A percentile compares a stretch with the other conserved stretches of the same genome.
phyloP scores from a whole-genome alignment of 2,113 vertebrate species.

The Seriola quinqueradiata region DNA sequence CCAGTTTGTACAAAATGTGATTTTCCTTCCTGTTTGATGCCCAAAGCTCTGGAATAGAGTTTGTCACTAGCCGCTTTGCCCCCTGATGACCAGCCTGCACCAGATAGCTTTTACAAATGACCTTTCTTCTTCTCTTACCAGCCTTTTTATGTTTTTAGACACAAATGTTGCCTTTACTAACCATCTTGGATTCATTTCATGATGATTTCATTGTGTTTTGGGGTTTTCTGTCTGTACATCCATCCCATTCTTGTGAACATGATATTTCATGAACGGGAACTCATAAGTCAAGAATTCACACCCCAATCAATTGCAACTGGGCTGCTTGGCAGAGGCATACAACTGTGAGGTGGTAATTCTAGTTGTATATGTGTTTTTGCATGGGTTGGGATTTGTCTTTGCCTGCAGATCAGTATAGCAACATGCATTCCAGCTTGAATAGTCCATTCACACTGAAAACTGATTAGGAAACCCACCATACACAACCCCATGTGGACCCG shows the following conservation, averaged over 20 bases:
- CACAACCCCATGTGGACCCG: background rate
- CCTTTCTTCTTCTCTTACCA: background rate
- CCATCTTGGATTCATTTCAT: background rate
- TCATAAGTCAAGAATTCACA: no score
- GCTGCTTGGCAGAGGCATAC: no score
- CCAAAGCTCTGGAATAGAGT: background rate
- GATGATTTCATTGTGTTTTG: no score
- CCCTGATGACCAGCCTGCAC: background rate
- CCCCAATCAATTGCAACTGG: no score
- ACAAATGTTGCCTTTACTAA: slow-evolving; percentile 18
- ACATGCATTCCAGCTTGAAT: background rate
- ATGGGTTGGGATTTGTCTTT: background rate
- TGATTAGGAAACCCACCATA: background rate
- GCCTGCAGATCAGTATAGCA: background rate
- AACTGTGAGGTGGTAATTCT: no score
- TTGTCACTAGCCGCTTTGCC: background rate
- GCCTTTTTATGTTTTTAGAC: background rate
- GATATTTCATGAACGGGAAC: no score
- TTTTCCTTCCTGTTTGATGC: background rate
- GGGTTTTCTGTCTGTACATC: no score
- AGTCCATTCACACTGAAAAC: background rate
- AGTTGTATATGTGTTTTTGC: background rate
- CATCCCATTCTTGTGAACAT: no score
- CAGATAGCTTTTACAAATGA: background rate
- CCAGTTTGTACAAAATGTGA: background rate